These are phyloP conservation scores for Deilephila porcellus DNA, from an alignment of 2,888 invertebrate genomes.

Conservation along the genomic window DNA sequence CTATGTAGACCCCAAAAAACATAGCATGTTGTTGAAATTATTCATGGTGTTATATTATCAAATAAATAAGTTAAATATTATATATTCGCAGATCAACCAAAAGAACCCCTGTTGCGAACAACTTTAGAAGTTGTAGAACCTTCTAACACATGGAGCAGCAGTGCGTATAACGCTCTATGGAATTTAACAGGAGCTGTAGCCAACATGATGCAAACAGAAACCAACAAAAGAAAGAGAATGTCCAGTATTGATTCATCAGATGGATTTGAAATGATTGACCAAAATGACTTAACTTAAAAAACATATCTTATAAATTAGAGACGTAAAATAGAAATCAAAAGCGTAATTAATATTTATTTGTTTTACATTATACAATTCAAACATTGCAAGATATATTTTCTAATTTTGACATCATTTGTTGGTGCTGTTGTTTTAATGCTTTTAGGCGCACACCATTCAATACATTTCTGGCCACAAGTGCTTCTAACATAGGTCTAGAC, in stretches of 20 bases:
- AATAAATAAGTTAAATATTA: neutral
- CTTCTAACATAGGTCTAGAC: constrained; percentile 81
- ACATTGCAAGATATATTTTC: constrained; percentile 69
- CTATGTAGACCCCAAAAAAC: too few relatives aligned
- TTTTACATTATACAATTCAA: constrained; percentile 39
- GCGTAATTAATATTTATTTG: constrained; percentile 35
- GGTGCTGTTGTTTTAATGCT: constrained; percentile 77
- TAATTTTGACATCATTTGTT: constrained; percentile 74
- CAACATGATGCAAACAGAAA: constrained; percentile 63
- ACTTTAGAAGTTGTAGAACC: constrained; percentile 66
- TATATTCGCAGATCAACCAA: constrained; percentile 63
- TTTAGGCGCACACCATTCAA: constrained; percentile 71
- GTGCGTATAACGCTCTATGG: constrained; percentile 72
- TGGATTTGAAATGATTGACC: constrained; percentile 81
- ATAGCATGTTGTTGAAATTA: too few relatives aligned
- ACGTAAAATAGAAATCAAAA: constrained; percentile 37
- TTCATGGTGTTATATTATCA: too few relatives aligned
- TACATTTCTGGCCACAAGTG: constrained; percentile 75
- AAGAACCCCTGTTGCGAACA: constrained; percentile 59
- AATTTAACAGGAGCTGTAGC: constrained; percentile 70
- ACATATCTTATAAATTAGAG: constrained; percentile 12
- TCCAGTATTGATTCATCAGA: constrained; percentile 76
- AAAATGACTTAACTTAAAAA: constrained; percentile 67
- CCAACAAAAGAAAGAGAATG: constrained; percentile 62
- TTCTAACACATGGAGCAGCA: constrained; percentile 64